Evolutionary conservation across 2,888 invertebrate species (phyloP), one percentile per base, ranked within the genome.

Genomic region (Polietes domitor): DNA sequence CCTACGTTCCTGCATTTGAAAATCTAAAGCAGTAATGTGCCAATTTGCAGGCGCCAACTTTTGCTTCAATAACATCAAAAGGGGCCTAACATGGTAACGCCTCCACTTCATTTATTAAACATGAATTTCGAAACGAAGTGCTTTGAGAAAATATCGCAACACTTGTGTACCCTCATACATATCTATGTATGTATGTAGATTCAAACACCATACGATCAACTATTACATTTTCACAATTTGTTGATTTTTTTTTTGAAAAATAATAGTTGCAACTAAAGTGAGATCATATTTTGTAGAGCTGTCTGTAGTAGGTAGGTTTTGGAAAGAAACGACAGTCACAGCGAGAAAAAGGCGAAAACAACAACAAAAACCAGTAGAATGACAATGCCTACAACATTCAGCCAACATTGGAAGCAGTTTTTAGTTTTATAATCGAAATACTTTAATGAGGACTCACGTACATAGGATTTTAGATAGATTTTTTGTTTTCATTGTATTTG

Each of bases 371-470:
- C 80, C 68, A 78, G 80, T 81, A 81, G 75, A 84, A 81, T 76
- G 80, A 68, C 68, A 76, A 76, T 68, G 65, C 65, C 65, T 63
- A 61, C 74, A 61, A 75, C 74, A 73, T 32, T 58, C 72, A 28
- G 12, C 17, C 32, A 53, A 19, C 28, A 71, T 50, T 50, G 53
- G 12, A 28, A n/a, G n/a, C n/a, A n/a, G n/a, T n/a, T n/a, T n/a
- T 28, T 17, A 21, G 72, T 72, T 55, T 28, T 28, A 15, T 55
- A 55, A 72, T 53, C 19, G 55, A 58, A 55, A 73, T 15, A 17
- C 43, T 61, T 77, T 73, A 83, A 75, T 78, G 83, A 80, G 83
- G 80, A 83, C 83, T 80, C 83, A 83, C 83, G 83, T 83, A 77
- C 55, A 32, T 32, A 72, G 72, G 80, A 80, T 72, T 74, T 73